A percentile compares a stretch with the other conserved stretches of the same genome.
These are phyloP conservation scores for Ariolimax columbianus DNA, from an alignment of 2,888 invertebrate species.

Conservation along the genomic window DNA sequence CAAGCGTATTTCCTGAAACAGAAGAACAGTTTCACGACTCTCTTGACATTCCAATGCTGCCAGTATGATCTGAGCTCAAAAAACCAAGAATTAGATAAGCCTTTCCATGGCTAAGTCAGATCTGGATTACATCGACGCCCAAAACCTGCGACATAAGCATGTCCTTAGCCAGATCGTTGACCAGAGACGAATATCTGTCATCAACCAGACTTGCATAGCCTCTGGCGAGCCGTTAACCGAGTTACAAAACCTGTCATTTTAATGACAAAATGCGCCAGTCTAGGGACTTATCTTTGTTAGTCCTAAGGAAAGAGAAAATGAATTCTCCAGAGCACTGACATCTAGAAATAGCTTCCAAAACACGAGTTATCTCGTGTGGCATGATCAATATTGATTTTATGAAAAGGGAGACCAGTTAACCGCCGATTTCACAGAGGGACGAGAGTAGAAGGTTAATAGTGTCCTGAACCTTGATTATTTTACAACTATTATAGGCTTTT, in stretches of 20 bases:
- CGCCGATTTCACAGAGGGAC: no score
- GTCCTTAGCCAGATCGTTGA: background rate
- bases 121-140: background rate
- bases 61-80: no score
- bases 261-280: conserved; percentile 31
- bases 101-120: background rate
- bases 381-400: conserved; percentile 24
- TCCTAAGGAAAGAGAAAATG: conserved; percentile 10
- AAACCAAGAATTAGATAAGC: background rate
- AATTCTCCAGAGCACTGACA: conserved; percentile 17
- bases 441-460: no score
- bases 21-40: no score
- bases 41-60: no score
- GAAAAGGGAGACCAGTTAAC: background rate
- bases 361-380: background rate
- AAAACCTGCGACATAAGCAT: background rate
- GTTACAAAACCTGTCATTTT: conserved; percentile 14
- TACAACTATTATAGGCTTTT: no score
- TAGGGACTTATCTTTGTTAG: conserved; percentile 19
- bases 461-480: no score
- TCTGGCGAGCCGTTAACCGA: conserved; percentile 18
- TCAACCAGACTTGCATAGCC: background rate
- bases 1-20: no score
- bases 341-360: conserved; percentile 18
- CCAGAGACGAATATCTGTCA: conserved; percentile 4